Percentiles rank a stretch among this genome's conserved stretches.
Evolutionary conservation across 2,113 vertebrate genomes (phyloP).

Genomic region (Alouatta palliata): DNA sequence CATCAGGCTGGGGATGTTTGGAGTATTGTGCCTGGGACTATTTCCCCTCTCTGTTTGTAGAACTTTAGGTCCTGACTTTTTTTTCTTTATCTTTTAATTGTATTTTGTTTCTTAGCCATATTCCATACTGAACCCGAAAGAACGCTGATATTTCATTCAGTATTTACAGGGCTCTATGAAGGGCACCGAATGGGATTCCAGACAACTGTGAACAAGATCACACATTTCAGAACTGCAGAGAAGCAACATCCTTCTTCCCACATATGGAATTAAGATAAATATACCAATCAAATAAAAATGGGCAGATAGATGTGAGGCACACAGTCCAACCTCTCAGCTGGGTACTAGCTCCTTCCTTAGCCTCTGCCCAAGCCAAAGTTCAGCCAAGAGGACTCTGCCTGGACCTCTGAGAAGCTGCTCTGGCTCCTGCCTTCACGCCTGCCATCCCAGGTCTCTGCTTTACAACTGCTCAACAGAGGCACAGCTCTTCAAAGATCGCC

Average conservation of each 20-base stretch:
- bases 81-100: conserved; percentile 46
- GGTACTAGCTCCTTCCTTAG: background rate
- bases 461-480: background rate
- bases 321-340: background rate
- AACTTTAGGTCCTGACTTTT: conserved; percentile 12
- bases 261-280: background rate
- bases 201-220: background rate
- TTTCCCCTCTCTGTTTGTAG: background rate
- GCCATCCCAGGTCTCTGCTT: background rate
- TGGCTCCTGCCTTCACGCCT: background rate
- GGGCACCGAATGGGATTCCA: background rate
- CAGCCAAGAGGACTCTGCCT: background rate
- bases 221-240: background rate
- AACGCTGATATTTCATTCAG: background rate
- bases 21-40: too few species aligned
- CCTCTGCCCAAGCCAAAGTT: background rate
- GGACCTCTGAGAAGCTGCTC: background rate
- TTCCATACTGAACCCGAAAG: background rate
- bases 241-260: background rate
- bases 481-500: background rate
- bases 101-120: conserved; percentile 52
- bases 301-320: background rate
- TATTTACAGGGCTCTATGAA: background rate
- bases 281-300: background rate
- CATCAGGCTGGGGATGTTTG: too few species aligned